phyloP scores from a whole-genome alignment of 2,888 invertebrate genomes.

The Rhagophthalmus giganteus region DNA sequence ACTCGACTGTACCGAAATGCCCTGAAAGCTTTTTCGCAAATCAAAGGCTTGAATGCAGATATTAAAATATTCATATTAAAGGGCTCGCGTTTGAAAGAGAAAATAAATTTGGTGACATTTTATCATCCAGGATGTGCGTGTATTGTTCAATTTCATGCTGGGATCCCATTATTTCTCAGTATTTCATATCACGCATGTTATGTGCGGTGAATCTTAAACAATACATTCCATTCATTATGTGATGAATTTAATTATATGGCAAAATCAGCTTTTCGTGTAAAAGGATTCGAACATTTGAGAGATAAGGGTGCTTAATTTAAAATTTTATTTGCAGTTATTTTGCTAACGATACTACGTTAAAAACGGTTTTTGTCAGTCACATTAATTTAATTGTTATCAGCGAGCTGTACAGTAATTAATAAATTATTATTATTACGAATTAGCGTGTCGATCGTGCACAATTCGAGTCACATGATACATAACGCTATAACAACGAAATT shows the following conservation, averaged over 20 bases:
- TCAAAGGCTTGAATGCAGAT: not conserved
- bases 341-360: too few species aligned
- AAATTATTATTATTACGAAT: too few species aligned
- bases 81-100: not conserved
- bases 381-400: too few species aligned
- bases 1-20: too few species aligned
- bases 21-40: too few species aligned
- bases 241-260: conserved; percentile 6
- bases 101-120: not conserved
- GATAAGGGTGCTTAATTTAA: not conserved
- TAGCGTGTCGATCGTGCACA: too few species aligned
- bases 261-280: conserved; percentile 4
- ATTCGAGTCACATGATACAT: too few species aligned
- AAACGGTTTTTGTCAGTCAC: too few species aligned
- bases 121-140: not conserved
- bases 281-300: not conserved
- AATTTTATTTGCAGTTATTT: not conserved
- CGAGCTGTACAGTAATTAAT: too few species aligned
- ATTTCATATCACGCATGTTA: conserved; percentile 11
- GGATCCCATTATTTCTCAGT: conserved; percentile 5
- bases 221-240: conserved; percentile 7
- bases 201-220: conserved; percentile 9
- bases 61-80: not conserved
- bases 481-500: too few species aligned
- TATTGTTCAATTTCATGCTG: conserved; percentile 6